Percentiles rank a stretch among this genome's conserved stretches.
phyloP scores from a whole-genome alignment of 1,140 invertebrate genomes.

The Euschistus heros region DNA sequence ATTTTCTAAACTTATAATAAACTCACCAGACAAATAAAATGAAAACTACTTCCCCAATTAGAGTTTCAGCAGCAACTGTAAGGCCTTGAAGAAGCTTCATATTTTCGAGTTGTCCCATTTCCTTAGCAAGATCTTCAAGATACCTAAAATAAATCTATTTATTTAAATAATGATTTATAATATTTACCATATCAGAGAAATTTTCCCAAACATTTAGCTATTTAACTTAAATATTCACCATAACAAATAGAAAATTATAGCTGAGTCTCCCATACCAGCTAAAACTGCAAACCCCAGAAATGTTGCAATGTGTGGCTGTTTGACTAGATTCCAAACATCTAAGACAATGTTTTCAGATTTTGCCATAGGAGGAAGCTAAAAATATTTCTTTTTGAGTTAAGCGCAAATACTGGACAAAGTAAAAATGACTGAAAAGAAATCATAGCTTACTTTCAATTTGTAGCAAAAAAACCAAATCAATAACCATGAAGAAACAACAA shows the following conservation, averaged over 20 bases:
- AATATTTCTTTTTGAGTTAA: conserved; percentile 4
- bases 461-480: conserved; percentile 41
- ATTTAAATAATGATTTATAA: background rate
- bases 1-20: background rate
- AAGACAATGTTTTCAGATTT: conserved; percentile 50
- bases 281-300: conserved; percentile 59
- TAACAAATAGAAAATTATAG: conserved; percentile 67
- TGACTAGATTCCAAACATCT: conserved; percentile 46
- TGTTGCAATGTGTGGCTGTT: conserved; percentile 46
- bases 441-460: conserved; percentile 43
- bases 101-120: conserved; percentile 44
- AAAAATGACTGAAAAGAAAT: too few relatives aligned
- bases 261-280: conserved; percentile 61
- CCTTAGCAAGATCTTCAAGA: conserved; percentile 56
- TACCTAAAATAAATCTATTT: conserved; percentile 41
- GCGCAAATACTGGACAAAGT: background rate
- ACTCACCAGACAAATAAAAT: conserved; percentile 52
- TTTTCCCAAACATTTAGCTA: background rate
- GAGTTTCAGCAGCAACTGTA: conserved; percentile 58
- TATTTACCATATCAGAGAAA: background rate
- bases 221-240: conserved; percentile 42
- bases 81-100: conserved; percentile 66
- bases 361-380: conserved; percentile 51
- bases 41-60: conserved; percentile 63
- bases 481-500: conserved; percentile 44